Conservation (phyloP, 2,113 vertebrate species). For the Diglossa brunneiventris region DNA sequence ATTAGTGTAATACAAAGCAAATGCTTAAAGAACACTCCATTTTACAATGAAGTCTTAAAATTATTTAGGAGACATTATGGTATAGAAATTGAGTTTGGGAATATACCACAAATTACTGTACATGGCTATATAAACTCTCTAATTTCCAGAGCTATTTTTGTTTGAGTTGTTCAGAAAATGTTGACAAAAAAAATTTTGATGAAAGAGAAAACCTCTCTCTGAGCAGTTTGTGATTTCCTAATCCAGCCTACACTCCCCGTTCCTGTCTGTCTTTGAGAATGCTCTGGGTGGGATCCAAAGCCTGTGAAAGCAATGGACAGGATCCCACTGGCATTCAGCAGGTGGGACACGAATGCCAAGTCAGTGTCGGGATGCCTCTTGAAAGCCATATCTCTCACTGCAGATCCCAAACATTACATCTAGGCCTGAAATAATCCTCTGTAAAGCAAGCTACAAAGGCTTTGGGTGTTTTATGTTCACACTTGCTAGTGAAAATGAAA, state of each 20-base stretch:
- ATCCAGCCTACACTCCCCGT: background rate
- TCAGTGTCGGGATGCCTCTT: background rate
- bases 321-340: slow-evolving; percentile 54
- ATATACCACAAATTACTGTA: background rate
- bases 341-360: slow-evolving; percentile 36
- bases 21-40: background rate
- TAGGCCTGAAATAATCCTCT: slow-evolving; percentile 58
- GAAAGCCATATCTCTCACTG: slow-evolving; percentile 48
- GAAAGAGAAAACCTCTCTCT: background rate
- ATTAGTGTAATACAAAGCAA: background rate
- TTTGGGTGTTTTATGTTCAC: slow-evolving; percentile 51
- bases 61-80: background rate
- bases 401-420: slow-evolving; percentile 44
- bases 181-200: background rate
- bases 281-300: slow-evolving; percentile 50
- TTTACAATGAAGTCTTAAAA: background rate
- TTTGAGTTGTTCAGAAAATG: background rate
- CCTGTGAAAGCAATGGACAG: slow-evolving; percentile 54
- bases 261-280: background rate
- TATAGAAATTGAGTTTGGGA: background rate
- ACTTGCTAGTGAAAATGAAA: slow-evolving; percentile 50
- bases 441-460: slow-evolving; percentile 33
- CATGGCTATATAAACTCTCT: background rate
- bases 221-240: background rate
- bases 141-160: background rate